phyloP scores from a whole-genome alignment of 2,888 invertebrate species.

The Sceliomorpha sp. region DNA sequence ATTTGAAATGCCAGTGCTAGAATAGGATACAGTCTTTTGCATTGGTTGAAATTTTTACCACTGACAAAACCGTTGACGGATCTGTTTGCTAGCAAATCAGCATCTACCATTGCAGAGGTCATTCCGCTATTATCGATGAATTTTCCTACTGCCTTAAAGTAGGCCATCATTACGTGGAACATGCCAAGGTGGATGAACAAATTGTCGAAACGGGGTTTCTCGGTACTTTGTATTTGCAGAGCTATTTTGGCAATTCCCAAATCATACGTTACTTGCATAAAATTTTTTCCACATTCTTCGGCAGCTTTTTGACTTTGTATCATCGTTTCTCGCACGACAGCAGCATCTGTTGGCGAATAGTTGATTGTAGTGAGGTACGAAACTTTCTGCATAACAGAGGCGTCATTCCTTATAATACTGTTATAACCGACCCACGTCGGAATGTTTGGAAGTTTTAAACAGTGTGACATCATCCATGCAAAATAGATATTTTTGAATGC shows the following conservation, averaged over 20 bases:
- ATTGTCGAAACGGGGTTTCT: conserved; percentile 55
- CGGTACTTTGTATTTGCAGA: conserved; percentile 57
- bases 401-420: conserved; percentile 54
- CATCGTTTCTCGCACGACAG: conserved; percentile 59
- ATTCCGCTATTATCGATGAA: conserved; percentile 64
- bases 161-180: conserved; percentile 63
- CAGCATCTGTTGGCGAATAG: conserved; percentile 63
- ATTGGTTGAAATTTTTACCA: conserved; percentile 58
- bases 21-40: conserved; percentile 41
- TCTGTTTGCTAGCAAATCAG: conserved; percentile 53
- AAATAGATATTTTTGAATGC: conserved; percentile 22
- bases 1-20: conserved; percentile 27
- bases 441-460: conserved; percentile 57
- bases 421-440: conserved; percentile 72
- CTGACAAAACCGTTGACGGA: conserved; percentile 52
- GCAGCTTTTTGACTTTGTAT: conserved; percentile 41
- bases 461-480: conserved; percentile 61
- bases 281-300: conserved; percentile 47
- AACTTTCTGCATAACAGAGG: conserved; percentile 57
- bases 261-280: conserved; percentile 60
- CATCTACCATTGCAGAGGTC: conserved; percentile 51
- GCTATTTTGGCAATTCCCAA: conserved; percentile 62
- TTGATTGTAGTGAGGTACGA: conserved; percentile 67
- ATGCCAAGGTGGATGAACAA: conserved; percentile 61
- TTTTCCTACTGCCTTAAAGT: no score